Base-by-base conservation (phyloP, 37 sponge, comb jelly and placozoan genomes). In the Axinella damicornis region DNA sequence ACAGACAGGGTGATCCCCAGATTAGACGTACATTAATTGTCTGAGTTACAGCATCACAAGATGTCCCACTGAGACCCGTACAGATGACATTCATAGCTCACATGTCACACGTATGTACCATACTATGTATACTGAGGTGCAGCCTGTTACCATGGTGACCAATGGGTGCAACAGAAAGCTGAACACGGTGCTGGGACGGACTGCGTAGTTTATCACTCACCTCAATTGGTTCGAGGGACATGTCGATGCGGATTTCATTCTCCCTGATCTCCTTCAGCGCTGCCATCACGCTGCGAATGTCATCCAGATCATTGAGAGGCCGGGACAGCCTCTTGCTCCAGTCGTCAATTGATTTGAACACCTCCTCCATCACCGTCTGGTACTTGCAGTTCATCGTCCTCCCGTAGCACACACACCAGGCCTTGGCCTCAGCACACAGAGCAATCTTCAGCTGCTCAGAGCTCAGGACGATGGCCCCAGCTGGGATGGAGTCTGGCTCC, bases 201-300 rank as follows among this genome's bases (percentile, higher is more conserved):
- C n/a, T n/a, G n/a, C n/a, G n/a, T n/a, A n/a, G n/a, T n/a, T n/a
- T n/a, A n/a, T n/a, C n/a, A n/a, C 85, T 54, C 37, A 85, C 93
- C 67, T 96, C 99, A 62, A 98, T 77, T 74, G 99, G 99, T 14
- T 79, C 82, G 18, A 98, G 88, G 31, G 91, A 74, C 65, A 90
- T 92, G 84, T 98, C 99, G 58, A 98, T 96, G 34, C 56, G 71
- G 46, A 96, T 98, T 59, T 98, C 96, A 27, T 93, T 87, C 87
- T 98, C 95, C 20, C 97, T 70, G 71, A 94, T 55, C 60, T 96
- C 94, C 58, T 89, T 83, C 71, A 93, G 83, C 14, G 93, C 83
- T 41, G 82, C 91, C 98, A 98, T 98, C 30, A 95, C 92, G 41
- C 53, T 83, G 25, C 98, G 88, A 28, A 98, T 89, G 79, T 98